Evolutionary conservation across 2,797 vertebrate genomes (phyloP).

Genomic region (Sciurus vulgaris): DNA sequence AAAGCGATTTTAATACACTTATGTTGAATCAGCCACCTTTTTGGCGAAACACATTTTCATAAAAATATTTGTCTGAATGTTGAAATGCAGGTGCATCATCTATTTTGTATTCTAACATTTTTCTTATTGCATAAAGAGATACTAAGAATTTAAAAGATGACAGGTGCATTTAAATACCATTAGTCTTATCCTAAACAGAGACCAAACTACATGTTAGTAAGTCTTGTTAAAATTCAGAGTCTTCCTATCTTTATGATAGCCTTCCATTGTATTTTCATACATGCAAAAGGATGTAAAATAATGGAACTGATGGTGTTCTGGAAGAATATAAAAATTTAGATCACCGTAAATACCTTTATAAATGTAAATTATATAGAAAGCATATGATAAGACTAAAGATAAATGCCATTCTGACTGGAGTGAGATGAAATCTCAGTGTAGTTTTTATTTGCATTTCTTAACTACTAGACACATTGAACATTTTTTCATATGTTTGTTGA

Average conservation of each 20-base stretch:
- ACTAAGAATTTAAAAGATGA: slow-evolving; percentile 32
- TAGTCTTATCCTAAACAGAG: slow-evolving; percentile 44
- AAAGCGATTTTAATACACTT: slow-evolving; percentile 55
- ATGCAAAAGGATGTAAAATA: not conserved
- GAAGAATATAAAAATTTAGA: slow-evolving; percentile 23
- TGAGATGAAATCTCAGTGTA: too few relatives aligned
- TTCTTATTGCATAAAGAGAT: slow-evolving; percentile 57
- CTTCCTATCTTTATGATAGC: not conserved
- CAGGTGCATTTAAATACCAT: slow-evolving; percentile 41
- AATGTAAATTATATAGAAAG: not conserved
- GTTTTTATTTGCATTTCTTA: too few relatives aligned
- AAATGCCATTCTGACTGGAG: too few relatives aligned
- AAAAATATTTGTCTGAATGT: slow-evolving; percentile 52
- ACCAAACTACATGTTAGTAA: not conserved
- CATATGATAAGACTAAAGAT: not conserved
- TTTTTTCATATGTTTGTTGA: too few relatives aligned
- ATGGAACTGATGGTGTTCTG: not conserved
- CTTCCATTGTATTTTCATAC: slow-evolving; percentile 21
- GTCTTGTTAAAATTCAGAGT: slow-evolving; percentile 8
- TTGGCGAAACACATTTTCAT: slow-evolving; percentile 27
- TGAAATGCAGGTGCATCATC: slow-evolving; percentile 46
- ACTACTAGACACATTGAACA: too few relatives aligned
- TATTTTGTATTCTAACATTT: slow-evolving; percentile 53
- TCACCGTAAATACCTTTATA: not conserved
- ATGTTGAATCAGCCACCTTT: slow-evolving; percentile 35